These are phyloP conservation scores for Hoplias malabaricus DNA, from an alignment of 2,113 vertebrate species.

Conservation along the genomic window DNA sequence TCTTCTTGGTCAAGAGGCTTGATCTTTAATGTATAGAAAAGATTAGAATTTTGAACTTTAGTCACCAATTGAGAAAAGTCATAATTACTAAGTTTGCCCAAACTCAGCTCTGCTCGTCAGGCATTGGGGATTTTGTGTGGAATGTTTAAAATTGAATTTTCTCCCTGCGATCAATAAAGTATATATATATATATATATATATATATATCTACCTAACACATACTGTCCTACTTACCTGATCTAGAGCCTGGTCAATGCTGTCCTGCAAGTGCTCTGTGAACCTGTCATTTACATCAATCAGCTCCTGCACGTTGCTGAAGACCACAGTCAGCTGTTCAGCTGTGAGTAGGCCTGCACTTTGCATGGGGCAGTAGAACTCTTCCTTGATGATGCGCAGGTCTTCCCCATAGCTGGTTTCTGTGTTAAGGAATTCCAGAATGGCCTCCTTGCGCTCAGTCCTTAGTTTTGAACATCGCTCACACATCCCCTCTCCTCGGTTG, in stretches of 20 bases:
- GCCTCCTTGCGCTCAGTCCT: slow-evolving; percentile 87
- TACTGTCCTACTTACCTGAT: slow-evolving; percentile 72
- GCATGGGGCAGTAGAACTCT: slow-evolving; percentile 89
- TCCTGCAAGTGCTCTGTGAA: slow-evolving; percentile 87
- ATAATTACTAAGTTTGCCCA: no score
- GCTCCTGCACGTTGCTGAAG: slow-evolving; percentile 87
- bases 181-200: no score
- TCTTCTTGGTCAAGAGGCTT: no score
- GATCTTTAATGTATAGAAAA: no score
- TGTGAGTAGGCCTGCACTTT: slow-evolving; percentile 81
- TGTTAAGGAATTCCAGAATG: slow-evolving; percentile 89
- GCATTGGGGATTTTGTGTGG: no score
- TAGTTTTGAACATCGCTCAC: slow-evolving; percentile 81
- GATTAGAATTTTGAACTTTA: no score
- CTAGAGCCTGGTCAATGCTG: slow-evolving; percentile 84
- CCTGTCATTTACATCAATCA: slow-evolving; percentile 84
- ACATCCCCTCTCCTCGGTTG: slow-evolving; percentile 76
- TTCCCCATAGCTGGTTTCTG: slow-evolving; percentile 85
- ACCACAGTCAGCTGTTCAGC: slow-evolving; percentile 83
- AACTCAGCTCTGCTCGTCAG: no score
- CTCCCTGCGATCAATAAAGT: no score
- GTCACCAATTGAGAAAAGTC: no score
- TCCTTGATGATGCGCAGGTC: slow-evolving; percentile 86
- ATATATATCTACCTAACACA: no score
- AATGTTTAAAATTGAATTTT: no score